Conservation (phyloP, 2,888 invertebrate species). For the Villa cingulata region DNA sequence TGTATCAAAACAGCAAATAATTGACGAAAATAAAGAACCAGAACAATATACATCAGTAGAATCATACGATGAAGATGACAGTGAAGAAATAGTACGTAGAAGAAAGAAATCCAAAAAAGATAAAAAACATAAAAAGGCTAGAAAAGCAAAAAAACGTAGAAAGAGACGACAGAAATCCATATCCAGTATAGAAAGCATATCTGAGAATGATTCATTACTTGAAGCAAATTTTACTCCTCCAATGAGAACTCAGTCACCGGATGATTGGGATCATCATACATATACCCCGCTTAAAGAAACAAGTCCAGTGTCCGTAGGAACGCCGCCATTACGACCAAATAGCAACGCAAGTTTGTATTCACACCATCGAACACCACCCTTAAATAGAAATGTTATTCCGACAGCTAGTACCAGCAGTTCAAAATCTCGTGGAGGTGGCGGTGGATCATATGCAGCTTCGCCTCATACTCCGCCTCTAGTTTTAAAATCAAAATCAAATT, state of each 20-base stretch:
- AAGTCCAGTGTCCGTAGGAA: constrained; percentile 31
- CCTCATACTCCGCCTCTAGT: constrained; percentile 35
- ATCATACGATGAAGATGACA: constrained; percentile 34
- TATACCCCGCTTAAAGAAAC: constrained; percentile 25
- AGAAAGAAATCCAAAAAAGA: constrained; percentile 36
- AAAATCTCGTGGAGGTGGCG: neutral
- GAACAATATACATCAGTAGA: constrained; percentile 14
- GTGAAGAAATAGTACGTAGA: constrained; percentile 43
- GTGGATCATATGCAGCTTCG: constrained; percentile 19
- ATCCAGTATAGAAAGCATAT: constrained; percentile 52
- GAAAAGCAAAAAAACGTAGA: constrained; percentile 56
- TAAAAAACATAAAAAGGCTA: constrained; percentile 55
- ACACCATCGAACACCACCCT: constrained; percentile 18
- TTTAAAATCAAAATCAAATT: constrained; percentile 13
- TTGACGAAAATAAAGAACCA: constrained; percentile 17
- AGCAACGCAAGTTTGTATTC: constrained; percentile 20
- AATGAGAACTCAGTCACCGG: constrained; percentile 8
- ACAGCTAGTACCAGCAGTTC: constrained; percentile 14
- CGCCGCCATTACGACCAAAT: constrained; percentile 30
- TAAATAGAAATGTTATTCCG: constrained; percentile 15
- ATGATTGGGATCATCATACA: constrained; percentile 13
- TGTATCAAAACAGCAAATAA: neutral
- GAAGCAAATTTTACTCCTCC: constrained; percentile 32
- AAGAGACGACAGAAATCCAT: constrained; percentile 52
- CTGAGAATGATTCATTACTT: constrained; percentile 39